These are phyloP conservation scores for Helleia helle DNA, from an alignment of 2,888 invertebrate genomes.

Conservation along the genomic window DNA sequence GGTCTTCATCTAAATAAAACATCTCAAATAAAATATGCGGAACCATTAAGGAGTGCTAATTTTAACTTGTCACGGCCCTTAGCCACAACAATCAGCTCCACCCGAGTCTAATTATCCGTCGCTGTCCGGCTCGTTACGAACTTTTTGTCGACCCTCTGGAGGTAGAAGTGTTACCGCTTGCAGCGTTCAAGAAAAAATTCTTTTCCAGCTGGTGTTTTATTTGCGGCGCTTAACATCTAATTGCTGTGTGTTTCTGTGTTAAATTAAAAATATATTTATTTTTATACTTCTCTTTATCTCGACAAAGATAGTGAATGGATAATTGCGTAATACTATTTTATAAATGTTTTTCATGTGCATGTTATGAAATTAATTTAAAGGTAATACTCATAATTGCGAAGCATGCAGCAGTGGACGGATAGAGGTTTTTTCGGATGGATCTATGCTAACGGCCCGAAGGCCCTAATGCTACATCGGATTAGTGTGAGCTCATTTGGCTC, in stretches of 20 bases:
- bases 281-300: too few relatives aligned
- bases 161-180: constrained; percentile 9
- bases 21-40: neutral
- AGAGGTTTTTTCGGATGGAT: too few relatives aligned
- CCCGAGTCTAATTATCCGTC: constrained; percentile 17
- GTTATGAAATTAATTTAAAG: too few relatives aligned
- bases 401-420: too few relatives aligned
- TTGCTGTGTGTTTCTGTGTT: neutral
- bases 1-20: neutral
- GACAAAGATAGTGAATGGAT: too few relatives aligned
- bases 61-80: neutral
- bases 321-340: too few relatives aligned
- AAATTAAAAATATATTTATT: too few relatives aligned
- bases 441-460: too few relatives aligned
- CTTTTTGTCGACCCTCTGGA: constrained; percentile 7
- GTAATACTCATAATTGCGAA: too few relatives aligned
- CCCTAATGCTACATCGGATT: too few relatives aligned
- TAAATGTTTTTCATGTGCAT: too few relatives aligned
- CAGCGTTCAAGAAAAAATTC: neutral
- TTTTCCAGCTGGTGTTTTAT: neutral
- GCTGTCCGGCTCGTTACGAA: constrained; percentile 15
- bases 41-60: neutral
- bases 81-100: constrained; percentile 14
- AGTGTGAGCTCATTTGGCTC: too few relatives aligned
- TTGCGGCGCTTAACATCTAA: constrained; percentile 4